A percentile compares a stretch with the other conserved stretches of the same genome.
Evolutionary conservation across 2,888 invertebrate species (phyloP).

Genomic region (Pediacus dermestoides): DNA sequence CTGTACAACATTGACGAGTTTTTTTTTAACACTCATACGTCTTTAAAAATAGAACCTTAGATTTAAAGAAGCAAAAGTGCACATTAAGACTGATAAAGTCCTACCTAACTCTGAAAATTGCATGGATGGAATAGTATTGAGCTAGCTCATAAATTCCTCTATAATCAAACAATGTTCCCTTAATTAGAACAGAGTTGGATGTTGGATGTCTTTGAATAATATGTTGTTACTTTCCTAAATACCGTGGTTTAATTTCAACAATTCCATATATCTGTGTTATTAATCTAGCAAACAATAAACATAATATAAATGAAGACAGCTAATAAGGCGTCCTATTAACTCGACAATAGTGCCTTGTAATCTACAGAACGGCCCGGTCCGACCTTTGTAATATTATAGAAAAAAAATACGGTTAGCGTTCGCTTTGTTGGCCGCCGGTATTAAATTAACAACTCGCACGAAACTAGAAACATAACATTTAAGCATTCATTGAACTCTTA

Average conservation of each 20-base stretch:
- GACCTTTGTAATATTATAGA: conserved; percentile 11
- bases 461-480: conserved; percentile 12
- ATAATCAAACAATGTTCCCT: too few relatives aligned
- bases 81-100: too few relatives aligned
- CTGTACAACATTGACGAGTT: too few relatives aligned
- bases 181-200: too few relatives aligned
- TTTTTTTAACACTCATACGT: too few relatives aligned
- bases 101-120: too few relatives aligned
- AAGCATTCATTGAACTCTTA: conserved; percentile 5
- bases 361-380: conserved; percentile 8
- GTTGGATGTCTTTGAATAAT: too few relatives aligned
- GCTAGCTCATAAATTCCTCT: too few relatives aligned
- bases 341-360: conserved; percentile 13
- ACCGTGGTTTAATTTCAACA: conserved; percentile 1
- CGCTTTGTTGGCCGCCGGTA: conserved; percentile 9
- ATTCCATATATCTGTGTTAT: conserved; percentile 13
- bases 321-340: conserved; percentile 15
- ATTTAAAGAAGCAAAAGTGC: too few relatives aligned
- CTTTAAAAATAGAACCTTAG: too few relatives aligned
- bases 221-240: too few relatives aligned
- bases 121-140: too few relatives aligned
- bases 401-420: conserved; percentile 7
- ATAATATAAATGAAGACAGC: conserved; percentile 11
- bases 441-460: conserved; percentile 13
- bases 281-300: conserved; percentile 14